A percentile compares a stretch with the other conserved stretches of the same genome.
These are phyloP conservation scores for Monarcha castaneiventris DNA, from an alignment of 2,113 vertebrate species.

Conservation along the genomic window DNA sequence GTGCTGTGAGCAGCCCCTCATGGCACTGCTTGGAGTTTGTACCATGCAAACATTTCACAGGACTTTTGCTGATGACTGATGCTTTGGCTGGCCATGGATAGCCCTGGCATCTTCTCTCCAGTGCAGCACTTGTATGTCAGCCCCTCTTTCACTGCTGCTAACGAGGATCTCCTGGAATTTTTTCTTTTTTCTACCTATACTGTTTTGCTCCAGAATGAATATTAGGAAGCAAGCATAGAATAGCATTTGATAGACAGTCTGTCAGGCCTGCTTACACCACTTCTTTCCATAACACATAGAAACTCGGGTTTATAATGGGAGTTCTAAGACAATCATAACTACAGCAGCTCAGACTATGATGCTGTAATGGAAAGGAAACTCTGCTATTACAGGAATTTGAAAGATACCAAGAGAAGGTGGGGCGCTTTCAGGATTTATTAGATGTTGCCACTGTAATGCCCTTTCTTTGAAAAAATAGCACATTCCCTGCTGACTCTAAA, in stretches of 20 bases:
- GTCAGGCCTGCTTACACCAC: not conserved
- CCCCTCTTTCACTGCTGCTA: not conserved
- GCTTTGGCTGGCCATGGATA: not conserved
- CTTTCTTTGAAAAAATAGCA: conserved; percentile 35
- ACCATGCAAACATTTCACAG: accelerated
- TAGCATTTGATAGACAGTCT: not conserved
- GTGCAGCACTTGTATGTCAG: not conserved
- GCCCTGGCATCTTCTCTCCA: not conserved
- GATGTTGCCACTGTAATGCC: not conserved
- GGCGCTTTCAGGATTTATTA: conserved; percentile 11
- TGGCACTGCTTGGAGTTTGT: accelerated
- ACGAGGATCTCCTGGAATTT: not conserved
- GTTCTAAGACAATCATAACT: not conserved
- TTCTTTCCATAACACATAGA: not conserved
- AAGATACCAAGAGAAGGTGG: not conserved
- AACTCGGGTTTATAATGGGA: not conserved
- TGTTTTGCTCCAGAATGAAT: not conserved
- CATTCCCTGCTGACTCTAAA: conserved; percentile 46
- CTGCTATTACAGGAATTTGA: not conserved
- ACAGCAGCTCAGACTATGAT: not conserved
- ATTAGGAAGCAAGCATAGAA: not conserved
- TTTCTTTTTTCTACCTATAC: not conserved
- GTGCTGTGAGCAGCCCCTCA: not conserved
- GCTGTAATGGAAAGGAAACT: not conserved
- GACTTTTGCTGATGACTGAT: not conserved